Evolutionary conservation across 2,797 vertebrate species (phyloP), one percentile per base, ranked within the genome.

Genomic region (Pangasius djambal): DNA sequence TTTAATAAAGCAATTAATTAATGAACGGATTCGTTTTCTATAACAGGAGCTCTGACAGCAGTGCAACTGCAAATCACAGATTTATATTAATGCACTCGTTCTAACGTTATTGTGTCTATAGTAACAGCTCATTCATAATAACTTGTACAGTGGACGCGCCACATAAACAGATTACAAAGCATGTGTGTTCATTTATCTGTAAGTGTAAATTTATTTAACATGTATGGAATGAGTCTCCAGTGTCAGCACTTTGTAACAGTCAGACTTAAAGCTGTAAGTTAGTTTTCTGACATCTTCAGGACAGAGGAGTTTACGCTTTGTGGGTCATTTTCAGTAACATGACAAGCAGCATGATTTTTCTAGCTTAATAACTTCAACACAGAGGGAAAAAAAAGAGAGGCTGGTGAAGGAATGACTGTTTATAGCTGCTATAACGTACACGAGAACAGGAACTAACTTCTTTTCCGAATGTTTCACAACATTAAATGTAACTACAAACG

Each of bases 171-270:
- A 34, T 69, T 31, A 69, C 34, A 69, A 31, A 67, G 40, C 40
- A 15, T 6, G 28, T 67, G 28, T 31, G 2, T 67, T 20, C 31
- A 3, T 72, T 34, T 20, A 40, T 72, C 37, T 72, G 28, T 31
- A 16, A 7, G 28, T 0, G 8, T 6, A 50, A 15, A n/a, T 48
- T 2, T 48, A n/a, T 50, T 77, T 48, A 44, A 8, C 69, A 4
- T 69, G 18, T 34, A 69, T 72, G 72, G 22, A 75, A 75, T 22
- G 69, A 72, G 37, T 74, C 20, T 78, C 48, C 75, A 78, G 75
- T 52, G 28, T 52, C 75, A 52, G 75, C 8, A 12, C 20, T 44
- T 10, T 48, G 72, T 12, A 2, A 50, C 22, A 6, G 22, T 50
- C 44, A 50, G 25, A 50, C 28, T 7, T 37, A 22, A 72, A 40